Evolutionary conservation across 2,797 vertebrate species (phyloP), one percentile per base, ranked within the genome.

Genomic region (Chiroxiphia lanceolata): DNA sequence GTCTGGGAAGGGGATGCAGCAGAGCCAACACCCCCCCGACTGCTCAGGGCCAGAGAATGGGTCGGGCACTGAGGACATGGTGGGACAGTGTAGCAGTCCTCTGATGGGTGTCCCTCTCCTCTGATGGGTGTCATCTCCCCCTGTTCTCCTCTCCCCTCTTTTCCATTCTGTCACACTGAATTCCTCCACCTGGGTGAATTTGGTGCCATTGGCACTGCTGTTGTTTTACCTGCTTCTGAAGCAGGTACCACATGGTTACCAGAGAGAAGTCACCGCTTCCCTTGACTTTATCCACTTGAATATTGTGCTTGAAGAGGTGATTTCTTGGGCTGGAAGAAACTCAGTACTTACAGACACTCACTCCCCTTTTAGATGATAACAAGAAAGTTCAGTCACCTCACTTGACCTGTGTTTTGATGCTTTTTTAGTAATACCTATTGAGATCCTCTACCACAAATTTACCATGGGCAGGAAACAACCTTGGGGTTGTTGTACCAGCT

Each of bases 31-130:
- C 27, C 42, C 10, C 9, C 29, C 21, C 63, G 80, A 68, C 51
- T 33, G 10, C 48, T 13, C 53, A 12, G 53, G 38, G 38, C 15
- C 53, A 31, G 56, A 50, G 57, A n/a, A 11, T 0, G 5, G 15
- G 6, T 45, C 25, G 42, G 23, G 21, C 16, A 3, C 0, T 42
- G 56, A 70, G 31, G n/a, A 17, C 15, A 10, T 1, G 2, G 33
- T 4, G 36, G 19, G 47, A 63, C 27, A 40, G 7, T 0, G 1
- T 8, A 34, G 31, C 31, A 36, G 13, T 57, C 29, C 26, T 56
- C 17, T 69, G 48, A 4, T 14, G 15, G 36, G 9, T 56, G 8
- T 18, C 12, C n/a, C n/a, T n/a, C n/a, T 57, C 29, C 26, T 56
- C 17, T 69, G 48, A 4, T 14, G 15, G 36, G 9, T 56, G 8